Conservation (phyloP, 2,888 invertebrate genomes). For the Caenorhabditis sulstoni region DNA sequence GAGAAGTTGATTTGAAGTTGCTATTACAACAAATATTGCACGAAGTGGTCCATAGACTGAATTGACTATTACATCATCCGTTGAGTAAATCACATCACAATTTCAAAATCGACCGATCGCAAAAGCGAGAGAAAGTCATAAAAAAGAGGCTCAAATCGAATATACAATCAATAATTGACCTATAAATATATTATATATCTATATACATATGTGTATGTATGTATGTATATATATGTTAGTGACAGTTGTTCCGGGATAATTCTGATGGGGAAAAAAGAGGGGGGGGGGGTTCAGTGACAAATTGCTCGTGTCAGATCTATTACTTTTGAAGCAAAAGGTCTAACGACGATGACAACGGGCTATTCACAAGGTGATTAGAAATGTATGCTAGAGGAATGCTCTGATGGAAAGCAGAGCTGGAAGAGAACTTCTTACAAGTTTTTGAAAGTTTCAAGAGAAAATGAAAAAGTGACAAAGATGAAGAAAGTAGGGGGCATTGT, state of each 20-base stretch:
- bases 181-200: slow-evolving; percentile 10
- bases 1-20: not conserved
- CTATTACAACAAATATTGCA: slow-evolving; percentile 19
- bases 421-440: not conserved
- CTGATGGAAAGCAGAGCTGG: too few species aligned
- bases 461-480: too few species aligned
- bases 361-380: not conserved
- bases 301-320: not conserved
- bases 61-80: slow-evolving; percentile 19
- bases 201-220: too few species aligned
- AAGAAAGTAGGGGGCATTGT: too few species aligned
- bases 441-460: not conserved
- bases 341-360: not conserved
- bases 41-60: slow-evolving; percentile 44
- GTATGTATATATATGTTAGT: too few species aligned
- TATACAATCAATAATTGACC: slow-evolving; percentile 48
- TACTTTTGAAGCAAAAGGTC: slow-evolving; percentile 8
- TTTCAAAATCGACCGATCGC: slow-evolving; percentile 34
- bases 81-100: slow-evolving; percentile 39
- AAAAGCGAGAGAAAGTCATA: not conserved
- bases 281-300: not conserved
- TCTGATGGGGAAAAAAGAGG: not conserved
- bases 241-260: not conserved
- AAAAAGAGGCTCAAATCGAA: slow-evolving; percentile 24
- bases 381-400: not conserved